A percentile compares a stretch with the other conserved stretches of the same genome.
Evolutionary conservation across 2,113 vertebrate species (phyloP).

Genomic region (Pteronura brasiliensis): DNA sequence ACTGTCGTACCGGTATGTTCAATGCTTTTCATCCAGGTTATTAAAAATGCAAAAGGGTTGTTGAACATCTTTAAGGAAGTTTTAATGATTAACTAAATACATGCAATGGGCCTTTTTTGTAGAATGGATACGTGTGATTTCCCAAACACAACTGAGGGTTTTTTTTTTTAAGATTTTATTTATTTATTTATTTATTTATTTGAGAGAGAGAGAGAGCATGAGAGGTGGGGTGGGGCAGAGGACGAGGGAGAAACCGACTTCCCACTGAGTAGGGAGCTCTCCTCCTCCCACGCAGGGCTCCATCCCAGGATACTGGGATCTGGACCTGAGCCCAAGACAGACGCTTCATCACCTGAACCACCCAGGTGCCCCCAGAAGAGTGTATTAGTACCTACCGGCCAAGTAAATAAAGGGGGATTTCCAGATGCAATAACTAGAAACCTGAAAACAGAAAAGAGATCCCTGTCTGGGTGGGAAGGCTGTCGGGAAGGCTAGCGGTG

Average conservation of each 20-base stretch:
- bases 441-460: neutral
- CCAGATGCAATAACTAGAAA: neutral
- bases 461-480: accelerated
- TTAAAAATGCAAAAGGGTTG: neutral
- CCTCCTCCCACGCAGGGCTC: neutral
- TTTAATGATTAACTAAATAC: neutral
- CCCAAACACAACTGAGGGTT: neutral
- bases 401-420: neutral
- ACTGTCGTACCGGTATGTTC: too few relatives aligned
- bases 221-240: neutral
- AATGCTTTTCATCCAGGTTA: neutral
- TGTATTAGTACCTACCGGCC: neutral
- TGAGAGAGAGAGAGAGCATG: neutral
- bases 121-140: neutral
- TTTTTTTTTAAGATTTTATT: neutral
- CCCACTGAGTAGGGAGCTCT: neutral
- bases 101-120: neutral
- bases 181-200: neutral
- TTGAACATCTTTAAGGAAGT: neutral
- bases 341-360: neutral
- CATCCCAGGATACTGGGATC: neutral
- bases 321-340: neutral
- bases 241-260: neutral
- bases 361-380: neutral
- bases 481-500: neutral